These are phyloP conservation scores for Balearica regulorum DNA, from an alignment of 2,797 vertebrate genomes.

Conservation along the genomic window DNA sequence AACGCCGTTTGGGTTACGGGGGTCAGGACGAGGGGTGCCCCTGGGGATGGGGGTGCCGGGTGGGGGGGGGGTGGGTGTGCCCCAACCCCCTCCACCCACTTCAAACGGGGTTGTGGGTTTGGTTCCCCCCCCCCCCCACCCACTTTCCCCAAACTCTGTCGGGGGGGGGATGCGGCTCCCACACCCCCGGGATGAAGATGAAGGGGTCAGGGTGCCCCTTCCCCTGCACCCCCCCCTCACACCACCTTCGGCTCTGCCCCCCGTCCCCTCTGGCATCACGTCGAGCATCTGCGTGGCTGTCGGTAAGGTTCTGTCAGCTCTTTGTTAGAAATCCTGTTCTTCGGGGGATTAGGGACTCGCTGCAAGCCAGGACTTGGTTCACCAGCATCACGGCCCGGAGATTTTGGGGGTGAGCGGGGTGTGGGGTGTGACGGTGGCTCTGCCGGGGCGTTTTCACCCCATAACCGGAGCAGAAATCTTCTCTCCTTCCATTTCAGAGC, in stretches of 20 bases:
- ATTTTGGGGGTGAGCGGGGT: not conserved
- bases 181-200: too few species aligned
- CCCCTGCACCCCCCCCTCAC: not conserved
- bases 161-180: rapidly evolving
- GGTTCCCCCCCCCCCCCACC: not conserved
- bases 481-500: not conserved
- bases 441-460: not conserved
- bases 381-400: not conserved
- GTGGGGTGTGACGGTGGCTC: not conserved
- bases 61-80: too few species aligned
- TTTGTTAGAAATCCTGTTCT: slow-evolving; percentile 10
- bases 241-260: not conserved
- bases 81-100: not conserved
- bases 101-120: too few species aligned
- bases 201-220: not conserved
- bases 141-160: not conserved
- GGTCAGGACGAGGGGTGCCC: too few species aligned
- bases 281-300: not conserved
- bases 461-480: not conserved
- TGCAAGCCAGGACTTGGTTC: not conserved
- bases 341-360: not conserved
- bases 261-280: not conserved
- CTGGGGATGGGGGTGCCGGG: not conserved
- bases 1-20: not conserved
- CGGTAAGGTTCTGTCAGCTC: not conserved